Evolutionary conservation across 2,888 invertebrate genomes (phyloP).

Genomic region (Acanthosepion esculentum): DNA sequence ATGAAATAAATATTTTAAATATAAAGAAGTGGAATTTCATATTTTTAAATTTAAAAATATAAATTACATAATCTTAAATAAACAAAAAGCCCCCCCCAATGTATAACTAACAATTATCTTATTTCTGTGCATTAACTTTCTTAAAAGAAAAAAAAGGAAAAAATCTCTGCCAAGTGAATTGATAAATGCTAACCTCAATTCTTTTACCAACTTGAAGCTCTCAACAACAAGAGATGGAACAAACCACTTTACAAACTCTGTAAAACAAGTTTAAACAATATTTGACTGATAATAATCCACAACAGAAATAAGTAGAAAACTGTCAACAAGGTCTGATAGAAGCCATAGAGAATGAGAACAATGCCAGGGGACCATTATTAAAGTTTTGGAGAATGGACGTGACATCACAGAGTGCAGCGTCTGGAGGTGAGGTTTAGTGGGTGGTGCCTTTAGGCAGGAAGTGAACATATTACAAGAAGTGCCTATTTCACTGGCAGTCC

Average conservation of each 20-base stretch:
- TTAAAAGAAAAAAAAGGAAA: neutral
- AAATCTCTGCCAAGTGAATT: neutral
- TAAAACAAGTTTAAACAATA: conserved; percentile 33
- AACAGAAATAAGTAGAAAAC: neutral
- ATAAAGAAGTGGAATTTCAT: too few relatives aligned
- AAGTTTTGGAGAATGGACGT: neutral
- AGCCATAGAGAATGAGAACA: conserved; percentile 33
- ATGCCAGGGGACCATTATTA: conserved; percentile 11
- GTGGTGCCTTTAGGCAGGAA: conserved; percentile 4
- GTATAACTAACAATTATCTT: too few relatives aligned
- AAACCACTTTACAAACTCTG: conserved; percentile 1
- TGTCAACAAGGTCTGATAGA: conserved; percentile 6
- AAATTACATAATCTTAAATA: too few relatives aligned
- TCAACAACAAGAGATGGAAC: conserved; percentile 33
- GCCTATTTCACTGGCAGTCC: neutral
- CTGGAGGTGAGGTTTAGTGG: neutral
- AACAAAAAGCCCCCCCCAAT: too few relatives aligned
- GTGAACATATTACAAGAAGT: conserved; percentile 33
- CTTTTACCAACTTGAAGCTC: neutral
- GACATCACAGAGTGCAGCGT: neutral
- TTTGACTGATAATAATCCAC: neutral
- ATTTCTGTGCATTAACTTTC: neutral
- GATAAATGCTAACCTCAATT: neutral
- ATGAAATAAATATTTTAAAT: too few relatives aligned
- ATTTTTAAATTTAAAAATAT: too few relatives aligned